Conservation (phyloP, 1,140 invertebrate genomes). For the Arion vulgaris region DNA sequence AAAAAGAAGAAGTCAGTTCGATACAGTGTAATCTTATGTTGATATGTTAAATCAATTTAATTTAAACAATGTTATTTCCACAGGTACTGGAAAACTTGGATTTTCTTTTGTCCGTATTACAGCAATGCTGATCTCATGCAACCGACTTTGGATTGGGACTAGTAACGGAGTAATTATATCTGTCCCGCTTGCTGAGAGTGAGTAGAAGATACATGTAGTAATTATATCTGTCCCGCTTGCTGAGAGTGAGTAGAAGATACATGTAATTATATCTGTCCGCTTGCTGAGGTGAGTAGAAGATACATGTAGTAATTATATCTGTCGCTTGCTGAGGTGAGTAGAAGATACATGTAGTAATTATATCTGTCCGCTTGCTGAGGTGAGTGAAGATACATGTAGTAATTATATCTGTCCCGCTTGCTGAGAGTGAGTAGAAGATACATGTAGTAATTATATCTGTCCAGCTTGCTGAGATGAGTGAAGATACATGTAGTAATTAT, state of each 20-base stretch:
- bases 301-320: no score
- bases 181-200: slow-evolving; percentile 90
- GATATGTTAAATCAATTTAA: no score
- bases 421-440: not conserved
- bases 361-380: slow-evolving; percentile 93
- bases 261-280: no score
- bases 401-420: not conserved
- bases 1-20: no score
- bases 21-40: no score
- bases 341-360: slow-evolving; percentile 80
- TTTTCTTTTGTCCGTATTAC: slow-evolving; percentile 98
- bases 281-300: no score
- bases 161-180: slow-evolving; percentile 98
- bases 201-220: slow-evolving; percentile 49
- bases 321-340: no score
- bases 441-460: slow-evolving; percentile 97
- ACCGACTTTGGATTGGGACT: slow-evolving; percentile 87
- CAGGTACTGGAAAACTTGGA: slow-evolving; percentile 93
- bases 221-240: not conserved
- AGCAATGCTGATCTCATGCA: slow-evolving; percentile 92
- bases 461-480: slow-evolving; percentile 85
- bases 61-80: not conserved
- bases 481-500: not conserved
- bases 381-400: slow-evolving; percentile 68
- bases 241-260: not conserved